Evolutionary conservation across 2,797 vertebrate genomes (phyloP), one percentile per base, ranked within the genome.

Genomic region (Sebastes melanostomus): DNA sequence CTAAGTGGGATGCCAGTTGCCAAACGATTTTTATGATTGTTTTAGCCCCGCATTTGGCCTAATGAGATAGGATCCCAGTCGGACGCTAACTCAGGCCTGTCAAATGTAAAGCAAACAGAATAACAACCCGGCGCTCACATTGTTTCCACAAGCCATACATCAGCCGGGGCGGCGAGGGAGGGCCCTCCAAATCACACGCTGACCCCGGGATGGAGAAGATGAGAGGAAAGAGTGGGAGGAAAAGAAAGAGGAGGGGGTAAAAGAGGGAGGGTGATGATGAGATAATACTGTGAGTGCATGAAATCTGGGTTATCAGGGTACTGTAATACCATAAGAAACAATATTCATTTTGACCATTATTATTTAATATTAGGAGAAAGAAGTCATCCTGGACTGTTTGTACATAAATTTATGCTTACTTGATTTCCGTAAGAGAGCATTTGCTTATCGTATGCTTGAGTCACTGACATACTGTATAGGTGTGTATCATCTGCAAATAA

Each of bases 21-120:
- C 97, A 98, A 97, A 97, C 95, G 95, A 96, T 97, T 97, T 98
- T 97, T 97, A 98, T 97, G 97, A 97, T 97, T 96, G 95, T 97
- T 97, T 97, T 96, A 96, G 96, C 95, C 95, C 93, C 92, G 95
- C 96, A 97, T 98, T 98, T 96, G 96, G 96, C 94, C 96, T 97
- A 98, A 98, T 98, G 96, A 98, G 96, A 97, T 96, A 97, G 96
- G 96, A 98, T 97, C 97, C 96, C 97, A 96, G 96, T 97, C 95
- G 96, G 95, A 95, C 95, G 92, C 95, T 97, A 97, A 98, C 94
- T 98, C 96, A 98, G 76, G 88, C 92, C 96, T 97, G 97, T 97
- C 97, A 97, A 91, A 95, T 91, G 96, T 94, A 96, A 97, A 96
- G 96, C 96, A 95, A 92, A 93, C 88, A 93, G 89, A 92, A 92